Base-by-base conservation (phyloP, 2,797 vertebrate genomes). In the Takifugu rubripes region DNA sequence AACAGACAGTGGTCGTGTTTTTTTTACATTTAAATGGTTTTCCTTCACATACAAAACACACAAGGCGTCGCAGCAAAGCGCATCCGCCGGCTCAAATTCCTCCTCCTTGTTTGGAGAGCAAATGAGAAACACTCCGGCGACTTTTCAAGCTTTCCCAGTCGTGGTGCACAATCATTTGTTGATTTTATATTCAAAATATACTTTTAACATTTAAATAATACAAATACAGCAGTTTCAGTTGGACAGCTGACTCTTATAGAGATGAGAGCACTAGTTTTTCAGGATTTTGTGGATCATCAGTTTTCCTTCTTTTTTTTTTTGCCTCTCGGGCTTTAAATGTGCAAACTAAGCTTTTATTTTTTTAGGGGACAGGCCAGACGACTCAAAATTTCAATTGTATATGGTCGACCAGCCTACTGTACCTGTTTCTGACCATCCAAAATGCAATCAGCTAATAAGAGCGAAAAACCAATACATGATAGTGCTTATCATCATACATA, bases 391-490 rank as follows among this genome's bases (percentile, higher is more conserved):
- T 65, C 74, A 62, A 70, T 67, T 61, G 67, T 61, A 48, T 21
- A 53, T 46, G 14, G 24, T 16, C 6, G 11, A 46, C 64, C 59
- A 45, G 53, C 61, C 45, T 68, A 49, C 5, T 48, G 45, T 78
- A 49, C 63, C 53, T 70, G 78, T 52, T 66, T 68, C 53, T 68
- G 57, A 72, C 56, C 56, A 54, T 49, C 64, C 26, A 53, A 51
- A 29, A 50, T 50, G 77, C 61, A 55, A 52, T 56, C 40, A 49
- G 51, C 56, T 56, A 16, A 51, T 74, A 29, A 8, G 6, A n/a
- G 10, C 9, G 7, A 21, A 10, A 43, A 70, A 67, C 77, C 69
- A 72, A 72, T 81, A 75, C 76, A 60, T 75, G 70, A 81, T 29
- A 77, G 64, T 61, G 59, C 78, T 49, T 60, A 64, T 74, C 50